Conservation (phyloP, 2,113 vertebrate species). For the Mionectes macconnelli region DNA sequence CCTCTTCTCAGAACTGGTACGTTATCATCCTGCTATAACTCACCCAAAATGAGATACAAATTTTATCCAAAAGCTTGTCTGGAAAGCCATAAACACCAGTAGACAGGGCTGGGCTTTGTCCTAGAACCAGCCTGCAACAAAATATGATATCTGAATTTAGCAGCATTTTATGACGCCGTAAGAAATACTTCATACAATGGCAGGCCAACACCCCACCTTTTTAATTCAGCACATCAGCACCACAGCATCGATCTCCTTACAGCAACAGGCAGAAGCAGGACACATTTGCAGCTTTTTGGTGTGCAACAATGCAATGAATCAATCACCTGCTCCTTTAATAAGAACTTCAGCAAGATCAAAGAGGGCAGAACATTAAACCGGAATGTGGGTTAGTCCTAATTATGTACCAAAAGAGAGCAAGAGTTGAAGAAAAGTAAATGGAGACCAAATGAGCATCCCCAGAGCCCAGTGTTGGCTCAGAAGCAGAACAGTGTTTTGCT, state of each 20-base stretch:
- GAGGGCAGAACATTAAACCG: background rate
- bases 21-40: slow-evolving; percentile 19
- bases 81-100: slow-evolving; percentile 37
- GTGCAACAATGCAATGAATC: background rate
- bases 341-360: background rate
- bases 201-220: background rate
- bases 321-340: background rate
- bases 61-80: slow-evolving; percentile 46
- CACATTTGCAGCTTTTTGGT: background rate
- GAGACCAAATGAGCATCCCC: background rate
- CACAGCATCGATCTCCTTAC: background rate
- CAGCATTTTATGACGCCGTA: background rate
- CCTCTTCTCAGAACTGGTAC: background rate
- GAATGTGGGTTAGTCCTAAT: background rate
- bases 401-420: background rate
- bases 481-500: background rate
- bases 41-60: slow-evolving; percentile 59
- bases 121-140: slow-evolving; percentile 39
- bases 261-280: background rate
- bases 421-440: background rate
- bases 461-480: background rate
- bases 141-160: slow-evolving; percentile 43
- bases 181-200: background rate
- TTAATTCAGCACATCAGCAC: background rate
- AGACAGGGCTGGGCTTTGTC: slow-evolving; percentile 33